These are phyloP conservation scores for Eledona agricola DNA, from an alignment of 2,888 invertebrate species.

Conservation along the genomic window DNA sequence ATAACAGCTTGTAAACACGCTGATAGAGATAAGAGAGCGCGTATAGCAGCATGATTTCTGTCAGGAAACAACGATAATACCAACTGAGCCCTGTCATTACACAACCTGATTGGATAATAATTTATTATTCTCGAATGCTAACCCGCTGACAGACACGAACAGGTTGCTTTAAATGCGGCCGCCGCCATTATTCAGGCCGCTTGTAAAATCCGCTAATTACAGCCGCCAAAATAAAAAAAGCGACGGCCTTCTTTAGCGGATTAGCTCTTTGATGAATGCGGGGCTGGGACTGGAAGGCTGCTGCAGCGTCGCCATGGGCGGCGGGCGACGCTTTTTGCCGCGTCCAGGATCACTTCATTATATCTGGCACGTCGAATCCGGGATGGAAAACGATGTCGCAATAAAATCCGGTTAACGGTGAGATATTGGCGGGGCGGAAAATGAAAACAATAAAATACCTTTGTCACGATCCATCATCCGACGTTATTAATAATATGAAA, in stretches of 20 bases:
- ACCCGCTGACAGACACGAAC: conserved; percentile 33
- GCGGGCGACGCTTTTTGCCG: conserved; percentile 6
- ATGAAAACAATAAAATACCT: conserved; percentile 39
- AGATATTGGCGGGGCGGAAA: conserved; percentile 32
- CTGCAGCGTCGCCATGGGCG: conserved; percentile 18
- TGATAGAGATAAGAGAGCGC: conserved; percentile 44
- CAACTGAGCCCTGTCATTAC: conserved; percentile 36
- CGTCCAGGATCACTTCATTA: no score
- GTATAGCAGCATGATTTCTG: conserved; percentile 31
- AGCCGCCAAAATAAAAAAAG: conserved; percentile 21
- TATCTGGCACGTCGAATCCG: no score
- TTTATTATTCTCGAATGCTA: conserved; percentile 29
- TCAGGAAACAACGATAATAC: conserved; percentile 33
- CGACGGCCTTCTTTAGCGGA: conserved; percentile 20
- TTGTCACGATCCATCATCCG: conserved; percentile 36
- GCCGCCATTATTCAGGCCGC: conserved; percentile 28
- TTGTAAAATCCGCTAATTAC: conserved; percentile 31
- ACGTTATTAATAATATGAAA: conserved; percentile 39
- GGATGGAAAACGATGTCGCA: no score
- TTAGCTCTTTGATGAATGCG: conserved; percentile 25
- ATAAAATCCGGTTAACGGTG: conserved; percentile 21
- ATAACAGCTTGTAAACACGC: conserved; percentile 51
- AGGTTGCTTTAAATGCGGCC: conserved; percentile 33
- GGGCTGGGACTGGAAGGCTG: conserved; percentile 9
- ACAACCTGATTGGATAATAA: conserved; percentile 37